phyloP scores from a whole-genome alignment of 2,797 vertebrate species.

The Sebastes steindachneri region DNA sequence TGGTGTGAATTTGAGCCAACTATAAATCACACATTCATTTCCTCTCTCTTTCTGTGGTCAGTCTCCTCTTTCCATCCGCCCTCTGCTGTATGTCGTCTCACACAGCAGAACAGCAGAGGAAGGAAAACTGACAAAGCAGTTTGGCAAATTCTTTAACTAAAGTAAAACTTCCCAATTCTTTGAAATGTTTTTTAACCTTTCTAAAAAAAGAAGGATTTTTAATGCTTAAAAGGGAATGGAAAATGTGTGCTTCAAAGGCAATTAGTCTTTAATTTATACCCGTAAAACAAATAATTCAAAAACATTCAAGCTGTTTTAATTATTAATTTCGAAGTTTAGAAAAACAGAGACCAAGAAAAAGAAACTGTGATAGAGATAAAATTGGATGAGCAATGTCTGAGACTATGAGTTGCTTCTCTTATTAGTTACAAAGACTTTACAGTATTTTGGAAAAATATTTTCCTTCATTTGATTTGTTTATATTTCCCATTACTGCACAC shows the following conservation, averaged over 20 bases:
- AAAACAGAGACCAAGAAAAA: constrained; percentile 24
- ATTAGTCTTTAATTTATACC: constrained; percentile 55
- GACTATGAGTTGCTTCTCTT: constrained; percentile 2
- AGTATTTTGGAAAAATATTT: background rate
- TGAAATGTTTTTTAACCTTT: constrained; percentile 19
- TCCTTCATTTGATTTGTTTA: background rate
- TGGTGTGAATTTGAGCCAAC: constrained; percentile 24
- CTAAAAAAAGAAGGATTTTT: background rate
- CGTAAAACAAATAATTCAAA: constrained; percentile 61
- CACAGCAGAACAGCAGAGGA: background rate
- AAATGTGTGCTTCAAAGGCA: constrained; percentile 50
- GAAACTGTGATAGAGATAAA: constrained; percentile 36
- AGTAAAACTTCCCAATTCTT: constrained; percentile 33
- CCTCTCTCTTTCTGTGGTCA: background rate
- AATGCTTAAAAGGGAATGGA: constrained; percentile 31
- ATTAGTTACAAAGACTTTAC: background rate
- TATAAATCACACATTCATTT: constrained; percentile 27
- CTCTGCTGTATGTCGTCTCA: background rate
- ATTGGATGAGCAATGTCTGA: constrained; percentile 18
- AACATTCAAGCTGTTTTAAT: constrained; percentile 54
- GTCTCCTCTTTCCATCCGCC: background rate
- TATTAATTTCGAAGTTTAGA: constrained; percentile 58
- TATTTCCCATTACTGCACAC: background rate
- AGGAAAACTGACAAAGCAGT: constrained; percentile 14
- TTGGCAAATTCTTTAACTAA: constrained; percentile 11